Conservation (phyloP, 2,888 invertebrate species). For the Thecocarcelia acutangulata region DNA sequence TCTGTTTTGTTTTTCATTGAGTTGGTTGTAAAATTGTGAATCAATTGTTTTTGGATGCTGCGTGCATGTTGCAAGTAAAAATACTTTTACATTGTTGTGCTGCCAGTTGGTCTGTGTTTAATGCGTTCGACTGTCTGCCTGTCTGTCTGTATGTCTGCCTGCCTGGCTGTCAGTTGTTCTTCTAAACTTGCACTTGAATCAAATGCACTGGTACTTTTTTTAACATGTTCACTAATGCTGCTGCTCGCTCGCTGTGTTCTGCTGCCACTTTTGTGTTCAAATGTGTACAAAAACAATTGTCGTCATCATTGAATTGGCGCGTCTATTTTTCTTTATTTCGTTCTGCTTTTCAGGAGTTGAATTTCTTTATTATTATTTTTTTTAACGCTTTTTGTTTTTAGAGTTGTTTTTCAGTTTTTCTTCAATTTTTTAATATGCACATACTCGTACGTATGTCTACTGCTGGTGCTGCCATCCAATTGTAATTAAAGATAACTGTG, state of each 20-base stretch:
- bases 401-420: slow-evolving; percentile 6
- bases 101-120: slow-evolving; percentile 59
- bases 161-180: slow-evolving; percentile 26
- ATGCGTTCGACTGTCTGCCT: neutral
- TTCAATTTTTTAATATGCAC: neutral
- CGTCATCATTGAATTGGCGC: slow-evolving; percentile 63
- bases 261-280: slow-evolving; percentile 14
- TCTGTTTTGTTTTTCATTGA: slow-evolving; percentile 13
- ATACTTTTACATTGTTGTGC: slow-evolving; percentile 41
- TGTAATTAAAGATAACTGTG: slow-evolving; percentile 63
- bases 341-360: slow-evolving; percentile 45
- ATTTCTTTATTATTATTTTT: slow-evolving; percentile 41
- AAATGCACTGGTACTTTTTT: slow-evolving; percentile 19
- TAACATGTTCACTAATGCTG: slow-evolving; percentile 10
- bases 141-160: neutral
- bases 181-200: slow-evolving; percentile 60
- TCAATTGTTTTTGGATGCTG: slow-evolving; percentile 39
- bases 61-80: slow-evolving; percentile 28
- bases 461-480: slow-evolving; percentile 29
- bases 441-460: slow-evolving; percentile 30
- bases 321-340: slow-evolving; percentile 44
- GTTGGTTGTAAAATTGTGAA: slow-evolving; percentile 39
- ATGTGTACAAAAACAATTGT: slow-evolving; percentile 36
- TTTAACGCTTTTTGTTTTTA: neutral
- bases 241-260: neutral